Base-by-base conservation (phyloP, 2,113 vertebrate genomes). In the Calidris pygmaea region DNA sequence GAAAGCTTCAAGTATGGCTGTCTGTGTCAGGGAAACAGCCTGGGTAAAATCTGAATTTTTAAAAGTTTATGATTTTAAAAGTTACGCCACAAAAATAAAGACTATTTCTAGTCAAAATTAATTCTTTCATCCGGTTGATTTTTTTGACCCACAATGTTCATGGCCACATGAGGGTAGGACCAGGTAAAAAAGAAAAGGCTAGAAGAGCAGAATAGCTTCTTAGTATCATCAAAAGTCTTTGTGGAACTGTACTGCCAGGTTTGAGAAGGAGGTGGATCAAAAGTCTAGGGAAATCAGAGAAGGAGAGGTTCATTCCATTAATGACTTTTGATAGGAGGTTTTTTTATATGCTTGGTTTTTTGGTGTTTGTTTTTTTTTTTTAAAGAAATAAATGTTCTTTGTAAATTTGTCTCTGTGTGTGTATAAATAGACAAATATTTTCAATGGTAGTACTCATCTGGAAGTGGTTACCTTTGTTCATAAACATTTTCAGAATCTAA, bases 171-270 rank as follows among this genome's bases (percentile, higher is more conserved):
- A 48, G 1, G 1, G 7, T 43, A 62, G 35, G 14, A 53, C 47
- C 10, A 80, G 39, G 7, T 50, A 70, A 70, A 29, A 4, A 60
- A 11, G 6, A 87, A 81, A 53, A 9, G 18, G 3, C 21, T 70
- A 9, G 12, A 39, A 71, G 11, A 7, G 10, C 3, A 56, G n/a
- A 75, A 71, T 7, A 3, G 0, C 4, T 56, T 74, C 1, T 37
- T 23, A 55, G 1, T 2, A 30, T 30, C 16, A 39, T 21, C 5
- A 52, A 23, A 82, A 52, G 11, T 10, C 8, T 62, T 66, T 45
- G 16, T 62, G 21, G 20, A 56, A 56, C 26, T 56, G 5, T 52
- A 22, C 7, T 70, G 16, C 1, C 19, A 75, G 6, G 12, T 62
- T 86, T 83, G 9, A 60, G 23, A 62, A 67, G 5, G 7, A 66